A percentile compares a stretch with the other conserved stretches of the same genome.
Conservation (phyloP, 2,113 vertebrate species). For the Oreochromis aureus region DNA sequence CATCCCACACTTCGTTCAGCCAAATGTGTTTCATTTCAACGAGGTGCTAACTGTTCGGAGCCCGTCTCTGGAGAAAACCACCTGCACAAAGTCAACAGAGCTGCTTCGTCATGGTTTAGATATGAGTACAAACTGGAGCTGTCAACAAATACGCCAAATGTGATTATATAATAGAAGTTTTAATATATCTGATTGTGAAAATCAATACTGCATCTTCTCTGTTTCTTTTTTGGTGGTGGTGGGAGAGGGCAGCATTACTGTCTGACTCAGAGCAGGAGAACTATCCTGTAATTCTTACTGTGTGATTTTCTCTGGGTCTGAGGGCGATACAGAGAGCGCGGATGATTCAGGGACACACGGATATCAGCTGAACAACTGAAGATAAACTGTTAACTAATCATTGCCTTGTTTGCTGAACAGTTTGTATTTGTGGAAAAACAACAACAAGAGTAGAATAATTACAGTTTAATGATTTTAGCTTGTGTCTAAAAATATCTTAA, state of each 20-base stretch:
- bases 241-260: neutral
- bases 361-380: neutral
- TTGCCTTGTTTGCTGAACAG: neutral
- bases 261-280: neutral
- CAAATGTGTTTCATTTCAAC: neutral
- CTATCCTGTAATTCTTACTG: neutral
- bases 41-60: neutral
- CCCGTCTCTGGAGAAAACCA: neutral
- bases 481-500: neutral
- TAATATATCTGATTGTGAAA: neutral
- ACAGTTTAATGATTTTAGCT: neutral
- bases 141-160: fast-evolving
- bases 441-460: neutral
- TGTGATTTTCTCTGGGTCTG: neutral
- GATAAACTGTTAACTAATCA: neutral
- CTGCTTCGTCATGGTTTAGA: neutral
- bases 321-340: neutral
- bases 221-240: neutral
- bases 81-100: neutral
- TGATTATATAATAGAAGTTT: neutral
- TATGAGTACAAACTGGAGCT: fast-evolving
- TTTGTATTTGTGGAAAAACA: neutral
- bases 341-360: neutral
- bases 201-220: fast-evolving
- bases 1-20: neutral